These are phyloP conservation scores for Andrena bucephala DNA, from an alignment of 2,888 invertebrate genomes.

Conservation along the genomic window DNA sequence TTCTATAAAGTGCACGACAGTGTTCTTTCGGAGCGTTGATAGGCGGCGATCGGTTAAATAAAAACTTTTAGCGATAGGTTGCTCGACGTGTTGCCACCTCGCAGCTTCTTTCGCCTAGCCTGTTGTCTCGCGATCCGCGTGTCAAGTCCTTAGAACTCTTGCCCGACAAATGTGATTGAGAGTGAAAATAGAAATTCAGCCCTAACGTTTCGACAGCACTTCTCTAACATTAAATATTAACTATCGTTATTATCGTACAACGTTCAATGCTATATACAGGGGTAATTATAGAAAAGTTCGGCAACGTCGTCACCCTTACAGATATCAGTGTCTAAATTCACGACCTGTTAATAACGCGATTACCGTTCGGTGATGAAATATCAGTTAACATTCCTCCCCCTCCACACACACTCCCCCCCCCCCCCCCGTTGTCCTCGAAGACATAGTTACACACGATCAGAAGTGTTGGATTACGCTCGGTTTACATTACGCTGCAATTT, in stretches of 20 bases:
- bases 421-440: conserved; percentile 8
- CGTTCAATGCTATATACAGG: conserved; percentile 66
- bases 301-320: conserved; percentile 28
- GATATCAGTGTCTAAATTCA: conserved; percentile 16
- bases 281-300: conserved; percentile 58
- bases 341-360: conserved; percentile 4
- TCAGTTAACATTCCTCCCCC: conserved; percentile 17
- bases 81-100: neutral
- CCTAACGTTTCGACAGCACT: conserved; percentile 29
- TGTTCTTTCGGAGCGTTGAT: conserved; percentile 6
- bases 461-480: conserved; percentile 28
- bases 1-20: conserved; percentile 21
- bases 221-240: conserved; percentile 65
- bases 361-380: conserved; percentile 8
- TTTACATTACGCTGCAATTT: conserved; percentile 40
- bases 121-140: neutral
- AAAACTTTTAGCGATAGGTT: neutral
- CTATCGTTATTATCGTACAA: conserved; percentile 72
- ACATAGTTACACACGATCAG: conserved; percentile 6
- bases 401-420: neutral
- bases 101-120: neutral
- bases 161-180: conserved; percentile 24
- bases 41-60: neutral
- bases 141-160: neutral
- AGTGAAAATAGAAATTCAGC: conserved; percentile 53